Conservation (phyloP, 2,888 invertebrate species). For the Noctua janthe region DNA sequence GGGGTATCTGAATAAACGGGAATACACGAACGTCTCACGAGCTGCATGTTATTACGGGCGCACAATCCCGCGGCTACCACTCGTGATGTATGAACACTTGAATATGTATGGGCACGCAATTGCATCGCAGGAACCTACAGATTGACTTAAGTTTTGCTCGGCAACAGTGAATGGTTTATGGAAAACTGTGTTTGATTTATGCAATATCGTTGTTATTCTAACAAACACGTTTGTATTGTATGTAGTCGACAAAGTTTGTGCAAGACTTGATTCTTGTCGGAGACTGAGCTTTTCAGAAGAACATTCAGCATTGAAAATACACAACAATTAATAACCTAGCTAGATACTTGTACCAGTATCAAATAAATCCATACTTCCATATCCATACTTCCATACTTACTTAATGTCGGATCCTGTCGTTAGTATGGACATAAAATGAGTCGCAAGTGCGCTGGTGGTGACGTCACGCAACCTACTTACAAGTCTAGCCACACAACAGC, state of each 20-base stretch:
- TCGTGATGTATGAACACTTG: constrained; percentile 72
- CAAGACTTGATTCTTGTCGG: not conserved
- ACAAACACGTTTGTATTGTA: constrained; percentile 49
- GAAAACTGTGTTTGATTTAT: constrained; percentile 64
- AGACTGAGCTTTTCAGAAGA: constrained; percentile 17
- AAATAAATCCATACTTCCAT: not conserved
- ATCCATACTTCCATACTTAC: no score
- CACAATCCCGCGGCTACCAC: constrained; percentile 69
- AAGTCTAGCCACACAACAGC: no score
- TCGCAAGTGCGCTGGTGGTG: no score
- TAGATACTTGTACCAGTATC: not conserved
- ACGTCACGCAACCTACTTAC: no score
- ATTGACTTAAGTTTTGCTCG: constrained; percentile 65
- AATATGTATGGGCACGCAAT: constrained; percentile 77
- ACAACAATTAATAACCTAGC: not conserved
- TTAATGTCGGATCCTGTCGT: no score
- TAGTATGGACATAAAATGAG: no score
- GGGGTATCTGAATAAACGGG: constrained; percentile 66
- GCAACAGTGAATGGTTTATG: constrained; percentile 62
- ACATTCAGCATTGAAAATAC: not conserved
- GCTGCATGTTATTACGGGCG: constrained; percentile 73
- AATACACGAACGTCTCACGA: constrained; percentile 65
- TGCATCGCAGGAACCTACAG: constrained; percentile 62
- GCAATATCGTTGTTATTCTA: constrained; percentile 61
- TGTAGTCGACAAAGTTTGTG: constrained; percentile 17